phyloP scores from a whole-genome alignment of 2,888 invertebrate species.

The Apamea epomidion region DNA sequence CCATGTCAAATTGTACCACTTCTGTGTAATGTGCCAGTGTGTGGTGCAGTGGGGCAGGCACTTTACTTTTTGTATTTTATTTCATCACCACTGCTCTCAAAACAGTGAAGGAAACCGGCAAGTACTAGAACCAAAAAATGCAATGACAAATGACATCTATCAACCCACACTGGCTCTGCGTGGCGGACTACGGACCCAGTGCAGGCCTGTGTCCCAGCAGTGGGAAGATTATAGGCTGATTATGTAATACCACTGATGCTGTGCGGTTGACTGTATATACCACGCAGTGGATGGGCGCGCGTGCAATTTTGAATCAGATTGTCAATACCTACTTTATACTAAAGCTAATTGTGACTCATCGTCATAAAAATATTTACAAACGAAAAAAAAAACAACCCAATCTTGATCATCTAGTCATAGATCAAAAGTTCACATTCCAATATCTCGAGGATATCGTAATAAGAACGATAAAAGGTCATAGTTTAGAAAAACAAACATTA shows the following conservation, averaged over 20 bases:
- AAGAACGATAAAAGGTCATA: not conserved
- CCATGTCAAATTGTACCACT: not conserved
- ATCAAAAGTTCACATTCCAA: conserved; percentile 2
- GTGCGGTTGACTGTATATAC: not conserved
- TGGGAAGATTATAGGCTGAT: too few relatives aligned
- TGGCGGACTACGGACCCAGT: too few relatives aligned
- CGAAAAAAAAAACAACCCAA: not conserved
- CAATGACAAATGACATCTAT: too few relatives aligned
- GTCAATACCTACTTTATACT: not conserved
- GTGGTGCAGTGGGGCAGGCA: too few relatives aligned
- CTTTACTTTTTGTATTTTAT: too few relatives aligned
- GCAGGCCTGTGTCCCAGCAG: too few relatives aligned
- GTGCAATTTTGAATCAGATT: not conserved
- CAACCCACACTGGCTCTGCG: too few relatives aligned
- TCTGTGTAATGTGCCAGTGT: not conserved
- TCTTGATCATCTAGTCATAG: not conserved
- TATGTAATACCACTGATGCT: not conserved
- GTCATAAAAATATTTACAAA: not conserved
- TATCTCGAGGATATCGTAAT: not conserved
- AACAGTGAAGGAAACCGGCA: too few relatives aligned
- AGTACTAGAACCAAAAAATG: too few relatives aligned
- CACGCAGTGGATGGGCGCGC: not conserved
- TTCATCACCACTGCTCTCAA: too few relatives aligned
- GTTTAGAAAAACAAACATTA: not conserved
- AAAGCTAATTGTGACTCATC: too few relatives aligned